Evolutionary conservation across 1,140 invertebrate genomes (phyloP).

Genomic region (Leptoteleia sp.): DNA sequence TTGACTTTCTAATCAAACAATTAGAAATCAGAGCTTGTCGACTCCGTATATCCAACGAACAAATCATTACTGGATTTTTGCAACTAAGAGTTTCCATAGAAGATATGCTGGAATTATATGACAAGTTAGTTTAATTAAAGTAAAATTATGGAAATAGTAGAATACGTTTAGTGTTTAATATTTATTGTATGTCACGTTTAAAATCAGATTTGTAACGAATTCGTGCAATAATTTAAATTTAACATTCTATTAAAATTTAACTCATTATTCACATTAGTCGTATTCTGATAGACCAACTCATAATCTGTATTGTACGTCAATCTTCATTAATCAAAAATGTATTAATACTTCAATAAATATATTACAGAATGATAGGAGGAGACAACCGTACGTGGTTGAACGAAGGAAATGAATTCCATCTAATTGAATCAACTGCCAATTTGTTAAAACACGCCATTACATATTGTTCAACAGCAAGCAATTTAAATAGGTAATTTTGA

Average conservation of each 20-base stretch:
- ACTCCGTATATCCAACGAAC: constrained; percentile 84
- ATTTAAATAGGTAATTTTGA: constrained; percentile 82
- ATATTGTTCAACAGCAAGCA: constrained; percentile 81
- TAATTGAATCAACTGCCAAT: constrained; percentile 85
- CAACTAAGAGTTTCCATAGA: constrained; percentile 87
- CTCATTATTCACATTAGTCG: too few species aligned
- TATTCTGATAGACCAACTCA: too few species aligned
- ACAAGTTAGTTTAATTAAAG: constrained; percentile 79
- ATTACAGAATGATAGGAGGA: constrained; percentile 85
- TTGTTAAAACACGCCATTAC: constrained; percentile 84
- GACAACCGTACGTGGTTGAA: constrained; percentile 89
- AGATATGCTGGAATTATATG: constrained; percentile 87
- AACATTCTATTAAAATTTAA: too few species aligned
- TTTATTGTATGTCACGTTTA: background rate
- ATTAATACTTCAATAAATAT: too few species aligned
- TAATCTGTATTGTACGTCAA: too few species aligned
- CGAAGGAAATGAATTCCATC: constrained; percentile 89
- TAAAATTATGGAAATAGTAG: too few species aligned
- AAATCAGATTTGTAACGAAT: too few species aligned
- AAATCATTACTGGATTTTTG: constrained; percentile 86
- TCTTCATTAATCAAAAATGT: too few species aligned
- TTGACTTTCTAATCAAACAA: constrained; percentile 88
- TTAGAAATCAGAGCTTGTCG: constrained; percentile 88
- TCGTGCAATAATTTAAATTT: too few species aligned
- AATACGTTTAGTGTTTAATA: background rate